These are phyloP conservation scores for Leptinotarsa juncta DNA, from an alignment of 2,888 invertebrate genomes.

Conservation along the genomic window DNA sequence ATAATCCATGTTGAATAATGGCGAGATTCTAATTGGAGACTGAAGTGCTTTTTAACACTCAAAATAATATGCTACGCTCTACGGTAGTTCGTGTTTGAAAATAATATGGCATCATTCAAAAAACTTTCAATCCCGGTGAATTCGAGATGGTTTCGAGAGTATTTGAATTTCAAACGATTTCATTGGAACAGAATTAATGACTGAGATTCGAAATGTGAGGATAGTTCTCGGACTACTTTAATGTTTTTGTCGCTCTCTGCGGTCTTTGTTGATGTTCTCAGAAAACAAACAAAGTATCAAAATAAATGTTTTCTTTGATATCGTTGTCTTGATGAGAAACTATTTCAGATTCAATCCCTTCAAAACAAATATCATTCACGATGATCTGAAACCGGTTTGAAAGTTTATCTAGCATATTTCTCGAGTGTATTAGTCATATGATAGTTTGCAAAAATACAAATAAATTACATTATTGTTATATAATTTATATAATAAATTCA, in stretches of 20 bases:
- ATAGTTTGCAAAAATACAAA: too few species aligned
- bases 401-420: too few species aligned
- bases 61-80: conserved; percentile 19
- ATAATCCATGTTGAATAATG: conserved; percentile 22
- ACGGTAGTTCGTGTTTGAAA: conserved; percentile 20
- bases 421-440: too few species aligned
- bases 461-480: too few species aligned
- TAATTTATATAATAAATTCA: too few species aligned
- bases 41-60: conserved; percentile 32
- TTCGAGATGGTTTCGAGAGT: background rate
- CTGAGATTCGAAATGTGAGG: background rate
- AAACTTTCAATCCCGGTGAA: conserved; percentile 6
- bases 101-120: conserved; percentile 21
- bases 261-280: background rate
- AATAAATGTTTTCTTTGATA: too few species aligned
- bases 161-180: conserved; percentile 11
- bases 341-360: too few species aligned
- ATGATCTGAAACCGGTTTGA: too few species aligned
- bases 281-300: too few species aligned
- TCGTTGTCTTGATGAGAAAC: too few species aligned
- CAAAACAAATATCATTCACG: too few species aligned
- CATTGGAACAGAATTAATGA: background rate
- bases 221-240: background rate
- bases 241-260: background rate
- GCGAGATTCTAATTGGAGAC: conserved; percentile 23